Percentiles rank a stretch among this genome's conserved stretches.
Evolutionary conservation across 2,888 invertebrate genomes (phyloP).

Genomic region (Lasioglossum vierecki): DNA sequence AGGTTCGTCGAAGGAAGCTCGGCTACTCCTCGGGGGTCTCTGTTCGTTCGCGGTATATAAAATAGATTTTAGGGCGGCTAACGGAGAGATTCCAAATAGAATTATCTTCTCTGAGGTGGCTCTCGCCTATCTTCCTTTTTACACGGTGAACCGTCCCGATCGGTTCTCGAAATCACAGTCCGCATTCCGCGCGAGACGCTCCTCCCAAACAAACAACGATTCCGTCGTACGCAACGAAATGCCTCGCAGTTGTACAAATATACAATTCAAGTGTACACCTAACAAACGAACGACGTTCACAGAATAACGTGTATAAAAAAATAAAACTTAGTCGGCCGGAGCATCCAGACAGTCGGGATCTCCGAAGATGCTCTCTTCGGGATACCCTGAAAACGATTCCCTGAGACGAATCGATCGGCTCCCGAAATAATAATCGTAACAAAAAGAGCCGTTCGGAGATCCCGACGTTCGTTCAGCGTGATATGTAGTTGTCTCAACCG

Average conservation of each 20-base stretch:
- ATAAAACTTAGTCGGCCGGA: not conserved
- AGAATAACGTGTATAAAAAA: conserved; percentile 10
- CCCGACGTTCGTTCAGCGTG: conserved; percentile 6
- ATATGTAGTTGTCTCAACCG: conserved; percentile 43
- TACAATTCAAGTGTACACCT: conserved; percentile 23
- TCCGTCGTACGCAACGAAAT: conserved; percentile 23
- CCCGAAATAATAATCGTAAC: not conserved
- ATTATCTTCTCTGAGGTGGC: not conserved
- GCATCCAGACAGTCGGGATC: not conserved
- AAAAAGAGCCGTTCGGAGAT: not conserved
- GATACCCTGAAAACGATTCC: not conserved
- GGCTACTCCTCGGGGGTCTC: conserved; percentile 1
- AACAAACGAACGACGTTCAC: conserved; percentile 3
- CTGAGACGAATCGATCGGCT: not conserved
- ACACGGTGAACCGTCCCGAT: conserved; percentile 31
- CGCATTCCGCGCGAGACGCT: conserved; percentile 63
- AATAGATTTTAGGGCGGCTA: conserved; percentile 31
- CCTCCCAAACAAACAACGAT: conserved; percentile 19
- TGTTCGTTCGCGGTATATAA: conserved; percentile 35
- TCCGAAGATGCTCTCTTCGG: not conserved
- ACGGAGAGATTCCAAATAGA: not conserved
- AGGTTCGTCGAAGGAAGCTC: not conserved
- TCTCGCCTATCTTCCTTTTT: not conserved
- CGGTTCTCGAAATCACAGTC: conserved; percentile 73
- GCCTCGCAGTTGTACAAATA: not conserved